Conservation (phyloP, 2,888 invertebrate genomes). For the Cephus runcator region DNA sequence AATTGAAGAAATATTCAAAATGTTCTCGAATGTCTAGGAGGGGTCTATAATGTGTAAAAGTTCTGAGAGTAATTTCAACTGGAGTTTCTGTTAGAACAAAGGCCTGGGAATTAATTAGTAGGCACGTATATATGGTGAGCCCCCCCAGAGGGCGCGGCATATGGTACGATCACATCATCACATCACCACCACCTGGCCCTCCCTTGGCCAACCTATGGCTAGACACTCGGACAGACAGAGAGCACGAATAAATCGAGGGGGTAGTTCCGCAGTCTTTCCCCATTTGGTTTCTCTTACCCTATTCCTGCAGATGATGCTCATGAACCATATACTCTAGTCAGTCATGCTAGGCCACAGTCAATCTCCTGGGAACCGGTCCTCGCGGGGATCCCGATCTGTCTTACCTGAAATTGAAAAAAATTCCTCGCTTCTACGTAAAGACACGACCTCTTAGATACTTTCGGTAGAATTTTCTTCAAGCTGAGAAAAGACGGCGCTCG, state of each 20-base stretch:
- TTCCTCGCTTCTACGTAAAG: background rate
- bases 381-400: background rate
- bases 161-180: constrained; percentile 62
- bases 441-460: background rate
- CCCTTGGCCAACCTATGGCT: constrained; percentile 13
- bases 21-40: background rate
- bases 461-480: background rate
- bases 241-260: constrained; percentile 7
- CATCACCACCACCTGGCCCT: constrained; percentile 56
- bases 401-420: background rate
- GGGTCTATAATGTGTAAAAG: background rate
- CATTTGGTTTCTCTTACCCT: background rate
- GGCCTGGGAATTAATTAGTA: constrained; percentile 61
- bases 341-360: constrained; percentile 4
- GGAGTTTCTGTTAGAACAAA: constrained; percentile 57
- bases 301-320: constrained; percentile 20
- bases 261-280: background rate
- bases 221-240: constrained; percentile 7
- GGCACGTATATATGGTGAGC: constrained; percentile 43
- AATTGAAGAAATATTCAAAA: background rate
- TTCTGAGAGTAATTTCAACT: constrained; percentile 36
- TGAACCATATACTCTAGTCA: constrained; percentile 5
- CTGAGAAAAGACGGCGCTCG: constrained; percentile 13
- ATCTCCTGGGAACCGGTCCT: constrained; percentile 4
- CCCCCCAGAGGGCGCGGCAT: constrained; percentile 55